phyloP scores from a whole-genome alignment of 2,888 invertebrate genomes.

The Agrypnus murinus region DNA sequence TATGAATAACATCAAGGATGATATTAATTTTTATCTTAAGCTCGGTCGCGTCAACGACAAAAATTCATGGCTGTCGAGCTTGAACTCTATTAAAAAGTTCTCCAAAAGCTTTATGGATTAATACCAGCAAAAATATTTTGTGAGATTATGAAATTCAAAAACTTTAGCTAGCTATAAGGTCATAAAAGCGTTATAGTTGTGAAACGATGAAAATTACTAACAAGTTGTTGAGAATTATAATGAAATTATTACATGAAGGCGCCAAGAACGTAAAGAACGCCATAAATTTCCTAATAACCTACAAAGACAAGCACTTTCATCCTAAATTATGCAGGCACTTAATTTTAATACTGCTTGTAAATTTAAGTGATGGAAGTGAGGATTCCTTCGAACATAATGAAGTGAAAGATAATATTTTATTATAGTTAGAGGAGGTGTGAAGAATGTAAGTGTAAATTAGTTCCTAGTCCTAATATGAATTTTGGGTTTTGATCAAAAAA shows the following conservation, averaged over 20 bases:
- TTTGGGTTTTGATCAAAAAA: too few relatives aligned
- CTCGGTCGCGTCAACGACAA: too few relatives aligned
- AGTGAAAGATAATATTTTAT: too few relatives aligned
- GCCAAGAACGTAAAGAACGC: constrained; percentile 19
- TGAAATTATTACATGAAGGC: constrained; percentile 4
- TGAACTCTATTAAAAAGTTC: constrained; percentile 9
- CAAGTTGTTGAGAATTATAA: not conserved
- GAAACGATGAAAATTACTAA: constrained; percentile 1
- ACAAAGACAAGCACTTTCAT: constrained; percentile 8
- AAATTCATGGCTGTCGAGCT: too few relatives aligned
- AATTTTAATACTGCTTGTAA: constrained; percentile 5
- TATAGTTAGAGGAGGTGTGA: too few relatives aligned
- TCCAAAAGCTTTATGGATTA: not conserved
- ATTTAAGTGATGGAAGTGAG: not conserved
- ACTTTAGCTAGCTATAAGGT: not conserved
- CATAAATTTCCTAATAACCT: constrained; percentile 19
- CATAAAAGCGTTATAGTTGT: not conserved
- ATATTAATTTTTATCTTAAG: too few relatives aligned
- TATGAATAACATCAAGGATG: too few relatives aligned
- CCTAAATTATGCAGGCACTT: not conserved
- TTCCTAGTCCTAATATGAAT: too few relatives aligned
- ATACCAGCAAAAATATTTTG: not conserved
- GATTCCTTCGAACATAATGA: not conserved
- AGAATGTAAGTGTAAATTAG: too few relatives aligned
- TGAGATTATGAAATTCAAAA: not conserved